Evolutionary conservation across 2,113 vertebrate genomes (phyloP), one percentile per base, ranked within the genome.

Genomic region (Caranx melampygus): DNA sequence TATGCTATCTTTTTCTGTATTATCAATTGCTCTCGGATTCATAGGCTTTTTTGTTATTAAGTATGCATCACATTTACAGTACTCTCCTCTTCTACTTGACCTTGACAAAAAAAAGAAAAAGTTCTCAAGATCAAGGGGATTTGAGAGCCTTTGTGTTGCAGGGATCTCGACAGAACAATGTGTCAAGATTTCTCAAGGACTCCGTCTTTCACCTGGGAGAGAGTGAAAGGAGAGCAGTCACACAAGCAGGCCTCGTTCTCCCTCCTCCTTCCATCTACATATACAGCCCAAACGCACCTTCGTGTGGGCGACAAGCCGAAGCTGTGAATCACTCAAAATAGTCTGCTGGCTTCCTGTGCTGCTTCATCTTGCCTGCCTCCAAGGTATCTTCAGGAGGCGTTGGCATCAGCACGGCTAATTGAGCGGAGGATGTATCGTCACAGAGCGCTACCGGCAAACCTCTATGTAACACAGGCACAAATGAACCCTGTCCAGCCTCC

Each of bases 241-340:
- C 26, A 72, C 13, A 40, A 78, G 31, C 5, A n/a, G 45, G 76
- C 66, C 62, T 76, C n/a, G 9, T 61, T 75, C 16, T 59, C 18
- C 37, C 37, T 2, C 20, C 13, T 15, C 69, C 52, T 57, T 34
- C 13, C 58, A 65, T 62, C 42, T 74, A 31, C 14, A 11, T 8
- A 37, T 60, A 34, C 44, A 52, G 40, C n/a, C 12, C 12, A 0
- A 70, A 26, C 14, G 6, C 52, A 85, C 66, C 70, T 74, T 65
- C 3, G 20, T 18, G 81, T 88, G 84, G 83, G 81, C 82, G 82
- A 79, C 7, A 55, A 64, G 49, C 76, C 72, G 55, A 72, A 47
- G 51, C 63, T 26, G 68, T 83, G 75, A 78, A 68, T 86, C 75
- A 86, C 70, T 90, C 72, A 57, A 21, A 79, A 61, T 45, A 76